Percentiles rank a stretch among this genome's conserved stretches.
Evolutionary conservation across 2,113 vertebrate genomes (phyloP).

Genomic region (Hydropotes inermis): DNA sequence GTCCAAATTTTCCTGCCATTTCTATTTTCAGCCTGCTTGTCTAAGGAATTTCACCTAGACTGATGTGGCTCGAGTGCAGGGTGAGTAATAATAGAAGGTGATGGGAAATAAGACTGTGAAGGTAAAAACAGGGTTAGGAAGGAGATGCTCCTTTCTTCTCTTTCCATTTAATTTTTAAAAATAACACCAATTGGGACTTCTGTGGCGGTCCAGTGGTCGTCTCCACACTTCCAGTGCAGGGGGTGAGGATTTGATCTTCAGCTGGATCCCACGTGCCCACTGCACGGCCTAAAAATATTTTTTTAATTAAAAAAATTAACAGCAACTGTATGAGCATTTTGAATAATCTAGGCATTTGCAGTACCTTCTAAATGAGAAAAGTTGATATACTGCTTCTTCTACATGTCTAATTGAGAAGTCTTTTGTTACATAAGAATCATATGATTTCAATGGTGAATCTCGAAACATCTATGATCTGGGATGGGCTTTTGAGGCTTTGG

Average conservation of each 20-base stretch:
- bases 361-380: neutral
- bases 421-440: neutral
- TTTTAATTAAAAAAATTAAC: neutral
- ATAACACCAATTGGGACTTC: neutral
- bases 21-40: neutral
- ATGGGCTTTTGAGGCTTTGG: neutral
- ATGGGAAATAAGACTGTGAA: neutral
- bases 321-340: neutral
- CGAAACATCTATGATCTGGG: neutral
- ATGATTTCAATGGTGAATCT: neutral
- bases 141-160: neutral
- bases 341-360: neutral
- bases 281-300: neutral
- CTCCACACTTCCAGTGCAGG: neutral
- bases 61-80: neutral
- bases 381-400: neutral
- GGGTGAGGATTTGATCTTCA: neutral
- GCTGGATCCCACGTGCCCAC: neutral
- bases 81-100: neutral
- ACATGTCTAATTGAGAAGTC: neutral
- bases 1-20: neutral
- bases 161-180: neutral
- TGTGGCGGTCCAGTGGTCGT: neutral
- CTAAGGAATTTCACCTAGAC: neutral
- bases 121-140: no score